phyloP scores from a whole-genome alignment of 2,113 vertebrate species.

The Emydocephalus ijimae region DNA sequence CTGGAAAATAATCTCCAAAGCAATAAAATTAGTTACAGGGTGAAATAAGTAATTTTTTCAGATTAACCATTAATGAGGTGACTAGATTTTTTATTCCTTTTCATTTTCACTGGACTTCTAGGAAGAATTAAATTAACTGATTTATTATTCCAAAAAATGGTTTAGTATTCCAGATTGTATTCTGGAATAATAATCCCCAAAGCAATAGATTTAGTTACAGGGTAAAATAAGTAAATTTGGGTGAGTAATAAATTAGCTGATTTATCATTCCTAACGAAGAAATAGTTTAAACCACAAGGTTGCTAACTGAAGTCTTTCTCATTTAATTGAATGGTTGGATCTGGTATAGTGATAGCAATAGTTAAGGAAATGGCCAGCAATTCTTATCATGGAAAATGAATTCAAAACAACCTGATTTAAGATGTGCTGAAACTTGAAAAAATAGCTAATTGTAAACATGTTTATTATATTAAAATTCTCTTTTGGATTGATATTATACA shows the following conservation, averaged over 20 bases:
- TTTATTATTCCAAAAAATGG: neutral
- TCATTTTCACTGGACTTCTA: neutral
- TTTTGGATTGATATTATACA: neutral
- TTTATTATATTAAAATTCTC: neutral
- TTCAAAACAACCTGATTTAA: neutral
- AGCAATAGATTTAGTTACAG: too few relatives aligned
- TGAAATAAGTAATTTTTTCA: neutral
- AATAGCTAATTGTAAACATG: neutral
- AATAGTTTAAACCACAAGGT: neutral
- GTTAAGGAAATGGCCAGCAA: neutral
- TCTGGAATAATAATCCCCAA: too few relatives aligned
- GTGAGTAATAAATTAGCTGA: neutral
- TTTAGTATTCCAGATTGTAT: too few relatives aligned
- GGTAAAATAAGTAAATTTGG: too few relatives aligned
- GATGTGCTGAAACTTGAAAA: neutral
- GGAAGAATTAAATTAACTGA: neutral
- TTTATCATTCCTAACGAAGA: neutral
- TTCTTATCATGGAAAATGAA: neutral
- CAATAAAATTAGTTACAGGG: neutral
- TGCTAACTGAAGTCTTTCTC: neutral
- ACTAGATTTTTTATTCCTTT: neutral
- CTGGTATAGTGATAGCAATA: too few relatives aligned
- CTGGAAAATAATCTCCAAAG: neutral
- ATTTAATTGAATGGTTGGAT: neutral
- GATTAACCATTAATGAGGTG: neutral